A percentile compares a stretch with the other conserved stretches of the same genome.
Evolutionary conservation across 2,797 vertebrate genomes (phyloP).

Genomic region (Neosilurus hyrtlii): DNA sequence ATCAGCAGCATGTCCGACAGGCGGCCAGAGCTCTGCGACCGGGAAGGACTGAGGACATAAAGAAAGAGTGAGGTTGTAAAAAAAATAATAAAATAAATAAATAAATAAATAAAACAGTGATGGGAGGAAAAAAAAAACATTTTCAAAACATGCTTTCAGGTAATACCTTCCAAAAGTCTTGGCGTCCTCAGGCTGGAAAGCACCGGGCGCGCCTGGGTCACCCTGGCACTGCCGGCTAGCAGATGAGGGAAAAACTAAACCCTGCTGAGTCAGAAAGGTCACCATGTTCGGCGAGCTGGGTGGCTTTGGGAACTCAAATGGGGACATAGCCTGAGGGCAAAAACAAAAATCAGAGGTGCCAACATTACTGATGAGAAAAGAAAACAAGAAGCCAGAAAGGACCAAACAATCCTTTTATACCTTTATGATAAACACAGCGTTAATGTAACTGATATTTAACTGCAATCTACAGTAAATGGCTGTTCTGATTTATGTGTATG

Average conservation of each 20-base stretch:
- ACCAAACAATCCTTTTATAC: background rate
- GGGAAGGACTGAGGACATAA: constrained; percentile 52
- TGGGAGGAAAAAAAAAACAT: background rate
- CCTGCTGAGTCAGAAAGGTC: constrained; percentile 87
- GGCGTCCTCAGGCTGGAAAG: constrained; percentile 72
- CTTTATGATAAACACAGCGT: background rate
- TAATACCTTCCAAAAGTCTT: constrained; percentile 74
- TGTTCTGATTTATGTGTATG: background rate
- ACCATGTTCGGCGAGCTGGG: constrained; percentile 90
- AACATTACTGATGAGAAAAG: background rate
- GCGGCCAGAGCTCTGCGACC: constrained; percentile 88
- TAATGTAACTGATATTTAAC: background rate
- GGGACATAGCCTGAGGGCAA: constrained; percentile 76
- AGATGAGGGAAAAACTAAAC: constrained; percentile 76
- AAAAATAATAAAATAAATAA: background rate
- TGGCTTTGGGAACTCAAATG: constrained; percentile 88
- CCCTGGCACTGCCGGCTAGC: constrained; percentile 83
- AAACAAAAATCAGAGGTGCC: background rate
- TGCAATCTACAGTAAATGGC: background rate
- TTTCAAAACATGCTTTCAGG: background rate
- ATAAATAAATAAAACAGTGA: background rate
- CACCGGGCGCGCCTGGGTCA: constrained; percentile 75
- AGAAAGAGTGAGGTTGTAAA: background rate
- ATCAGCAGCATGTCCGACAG: constrained; percentile 93
- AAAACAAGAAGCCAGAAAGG: background rate